These are phyloP conservation scores for Sipha maydis DNA, from an alignment of 2,888 invertebrate genomes.

Conservation along the genomic window DNA sequence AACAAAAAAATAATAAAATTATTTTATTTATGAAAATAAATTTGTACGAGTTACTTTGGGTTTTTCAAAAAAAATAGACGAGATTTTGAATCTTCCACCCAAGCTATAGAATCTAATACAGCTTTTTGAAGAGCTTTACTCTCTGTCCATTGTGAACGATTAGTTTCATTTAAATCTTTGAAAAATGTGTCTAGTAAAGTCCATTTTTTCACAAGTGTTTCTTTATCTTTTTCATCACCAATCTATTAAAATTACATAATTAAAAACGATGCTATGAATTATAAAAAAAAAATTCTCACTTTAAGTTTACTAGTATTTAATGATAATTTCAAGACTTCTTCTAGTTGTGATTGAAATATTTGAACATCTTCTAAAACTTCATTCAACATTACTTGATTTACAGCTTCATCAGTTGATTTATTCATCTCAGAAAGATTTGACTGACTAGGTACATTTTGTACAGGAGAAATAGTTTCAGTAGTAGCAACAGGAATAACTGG, in stretches of 20 bases:
- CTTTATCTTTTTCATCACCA: conserved; percentile 73
- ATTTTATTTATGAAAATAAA: conserved; percentile 3
- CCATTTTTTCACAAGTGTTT: conserved; percentile 70
- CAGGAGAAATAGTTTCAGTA: conserved; percentile 14
- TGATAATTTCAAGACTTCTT: conserved; percentile 45
- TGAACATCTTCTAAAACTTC: conserved; percentile 47
- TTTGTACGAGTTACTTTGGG: conserved; percentile 64
- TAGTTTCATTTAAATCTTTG: conserved; percentile 74
- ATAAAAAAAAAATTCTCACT: conserved; percentile 19
- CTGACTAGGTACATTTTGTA: conserved; percentile 25
- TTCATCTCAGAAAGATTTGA: conserved; percentile 19
- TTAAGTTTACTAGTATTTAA: conserved; percentile 40
- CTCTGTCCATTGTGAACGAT: conserved; percentile 73
- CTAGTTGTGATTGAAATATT: conserved; percentile 46
- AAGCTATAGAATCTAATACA: conserved; percentile 71
- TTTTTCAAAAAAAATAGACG: conserved; percentile 66
- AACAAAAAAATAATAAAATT: conserved; percentile 41
- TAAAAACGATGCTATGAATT: conserved; percentile 27
- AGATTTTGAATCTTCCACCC: conserved; percentile 72
- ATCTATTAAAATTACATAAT: conserved; percentile 66
- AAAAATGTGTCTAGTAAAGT: conserved; percentile 73
- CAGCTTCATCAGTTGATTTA: conserved; percentile 34
- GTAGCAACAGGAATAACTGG: conserved; percentile 4
- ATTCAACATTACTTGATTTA: conserved; percentile 40
- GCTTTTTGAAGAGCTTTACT: conserved; percentile 70